These are phyloP conservation scores for Steatornis caripensis DNA, from an alignment of 2,113 vertebrate genomes.

Conservation along the genomic window DNA sequence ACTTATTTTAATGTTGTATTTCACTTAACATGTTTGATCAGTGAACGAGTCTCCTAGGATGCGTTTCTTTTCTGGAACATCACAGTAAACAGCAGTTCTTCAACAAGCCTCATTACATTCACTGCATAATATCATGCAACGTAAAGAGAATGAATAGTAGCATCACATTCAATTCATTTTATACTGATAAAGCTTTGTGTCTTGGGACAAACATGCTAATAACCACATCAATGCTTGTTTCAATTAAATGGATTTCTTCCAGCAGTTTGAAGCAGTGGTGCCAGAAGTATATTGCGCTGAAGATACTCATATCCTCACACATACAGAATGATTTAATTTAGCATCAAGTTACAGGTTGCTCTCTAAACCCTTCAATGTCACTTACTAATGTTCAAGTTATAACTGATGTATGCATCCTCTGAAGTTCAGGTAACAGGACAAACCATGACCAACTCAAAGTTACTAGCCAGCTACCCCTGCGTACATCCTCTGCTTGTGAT, in stretches of 20 bases:
- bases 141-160: not conserved
- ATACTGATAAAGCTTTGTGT: not conserved
- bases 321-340: not conserved
- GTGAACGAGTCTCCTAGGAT: not conserved
- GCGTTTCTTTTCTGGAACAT: not conserved
- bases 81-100: not conserved
- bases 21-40: not conserved
- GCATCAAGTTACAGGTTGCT: not conserved
- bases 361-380: not conserved
- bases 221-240: not conserved
- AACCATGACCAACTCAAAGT: not conserved
- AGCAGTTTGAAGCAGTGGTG: not conserved
- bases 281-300: not conserved
- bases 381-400: not conserved
- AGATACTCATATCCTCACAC: not conserved
- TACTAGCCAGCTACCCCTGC: not conserved
- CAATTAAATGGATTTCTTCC: conserved; percentile 15
- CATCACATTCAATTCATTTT: not conserved
- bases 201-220: not conserved
- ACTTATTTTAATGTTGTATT: not conserved
- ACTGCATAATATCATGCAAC: not conserved
- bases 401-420: not conserved
- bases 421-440: not conserved
- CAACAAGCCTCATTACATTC: conserved; percentile 3
- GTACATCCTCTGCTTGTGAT: not conserved